Conservation (phyloP, 37 sponge, comb jelly and placozoan genomes). For the Amphimedon queenslandica region DNA sequence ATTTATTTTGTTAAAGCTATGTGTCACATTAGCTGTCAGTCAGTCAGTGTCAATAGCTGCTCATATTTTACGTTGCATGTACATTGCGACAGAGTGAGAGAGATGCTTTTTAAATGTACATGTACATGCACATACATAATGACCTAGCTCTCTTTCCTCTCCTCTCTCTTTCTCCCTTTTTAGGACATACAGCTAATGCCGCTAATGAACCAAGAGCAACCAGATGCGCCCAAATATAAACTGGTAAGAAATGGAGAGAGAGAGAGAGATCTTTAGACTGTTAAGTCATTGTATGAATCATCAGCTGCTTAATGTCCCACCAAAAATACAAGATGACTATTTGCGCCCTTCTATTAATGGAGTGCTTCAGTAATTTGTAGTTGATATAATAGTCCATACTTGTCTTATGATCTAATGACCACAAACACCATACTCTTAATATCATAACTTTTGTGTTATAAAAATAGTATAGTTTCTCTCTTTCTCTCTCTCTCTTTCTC, state of each 20-base stretch:
- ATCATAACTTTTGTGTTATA: not conserved
- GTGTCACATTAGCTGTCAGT: too few species aligned
- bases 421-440: not conserved
- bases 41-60: too few species aligned
- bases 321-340: too few species aligned
- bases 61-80: too few species aligned
- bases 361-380: too few species aligned
- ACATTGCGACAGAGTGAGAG: too few species aligned
- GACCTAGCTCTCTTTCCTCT: not conserved
- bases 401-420: too few species aligned
- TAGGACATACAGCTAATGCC: not conserved
- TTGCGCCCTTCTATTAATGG: too few species aligned
- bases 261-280: not conserved
- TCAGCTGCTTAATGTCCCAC: too few species aligned
- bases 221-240: not conserved
- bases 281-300: not conserved
- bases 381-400: too few species aligned
- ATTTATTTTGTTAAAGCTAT: too few species aligned
- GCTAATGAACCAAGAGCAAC: not conserved
- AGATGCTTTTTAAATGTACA: conserved; percentile 3
- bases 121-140: not conserved
- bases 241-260: not conserved
- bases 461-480: not conserved
- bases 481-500: not conserved
- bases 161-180: not conserved